Base-by-base conservation (phyloP, 2,888 invertebrate genomes). In the Acanthococcus lagerstroemiae region DNA sequence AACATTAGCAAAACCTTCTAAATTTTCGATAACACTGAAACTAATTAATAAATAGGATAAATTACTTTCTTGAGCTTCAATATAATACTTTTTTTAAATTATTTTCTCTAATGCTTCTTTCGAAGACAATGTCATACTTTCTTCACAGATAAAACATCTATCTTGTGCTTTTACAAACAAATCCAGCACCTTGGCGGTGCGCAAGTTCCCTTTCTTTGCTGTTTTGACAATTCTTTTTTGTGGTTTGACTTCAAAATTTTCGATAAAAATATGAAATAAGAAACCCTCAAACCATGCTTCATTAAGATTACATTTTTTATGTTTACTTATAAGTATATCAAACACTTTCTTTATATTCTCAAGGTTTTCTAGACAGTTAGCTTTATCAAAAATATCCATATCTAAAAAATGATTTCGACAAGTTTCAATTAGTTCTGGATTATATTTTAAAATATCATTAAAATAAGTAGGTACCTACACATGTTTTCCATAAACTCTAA, bases 1-100 rank as follows among this genome's bases (percentile, higher is more conserved):
- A 6, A 30, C 37, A 30, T 30, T 30, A 9, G 37, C 37, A 30
- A 30, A 30, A 30, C 37, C 37, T 30, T 30, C 37, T 15, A 30
- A 30, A 15, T 30, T 30, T 30, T 30, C 37, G 15, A 30, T 30
- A 30, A 30, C 37, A 30, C 37, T 30, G 37, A 30, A 30, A 30
- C 37, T 30, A 30, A 30, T 30, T 30, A 30, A 30, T 30, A 30
- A 30, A 30, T 30, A 30, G 37, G 37, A n/a, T 48, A 17, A 7
- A 19, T 48, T 48, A 48, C 48, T 48, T 48, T 48, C 48, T 48
- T 48, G n/a, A 48, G 48, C 48, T 48, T 48, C 48, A 48, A 48
- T 7, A 48, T 48, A 48, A 48, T 48, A 48, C 48, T 48, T 48
- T 48, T 48, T 7, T 48, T 48, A 6, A 37, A 48, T 48, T 17